Conservation (phyloP, 1,140 invertebrate species). For the Drosophila burlai region DNA sequence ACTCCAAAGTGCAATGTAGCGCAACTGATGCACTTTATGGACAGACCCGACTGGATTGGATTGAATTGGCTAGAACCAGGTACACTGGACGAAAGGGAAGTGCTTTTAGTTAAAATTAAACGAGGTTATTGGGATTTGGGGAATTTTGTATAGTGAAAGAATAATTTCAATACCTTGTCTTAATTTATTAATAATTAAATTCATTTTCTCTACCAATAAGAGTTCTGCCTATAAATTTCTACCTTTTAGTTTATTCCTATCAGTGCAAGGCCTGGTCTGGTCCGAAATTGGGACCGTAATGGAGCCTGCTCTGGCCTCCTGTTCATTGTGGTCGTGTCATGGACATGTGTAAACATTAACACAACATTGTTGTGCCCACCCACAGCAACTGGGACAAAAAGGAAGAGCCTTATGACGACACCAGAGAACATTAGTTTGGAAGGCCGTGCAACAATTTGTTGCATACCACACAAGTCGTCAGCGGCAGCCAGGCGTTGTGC, state of each 20-base stretch:
- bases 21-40: conserved; percentile 79
- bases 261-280: conserved; percentile 5
- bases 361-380: conserved; percentile 67
- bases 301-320: conserved; percentile 64
- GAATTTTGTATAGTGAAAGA: background rate
- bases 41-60: conserved; percentile 23
- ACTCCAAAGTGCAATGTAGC: conserved; percentile 76
- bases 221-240: background rate
- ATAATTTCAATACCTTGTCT: background rate
- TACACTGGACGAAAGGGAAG: conserved; percentile 14
- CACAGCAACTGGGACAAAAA: conserved; percentile 1
- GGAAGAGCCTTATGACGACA: background rate
- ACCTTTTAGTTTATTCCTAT: background rate
- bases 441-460: conserved; percentile 75
- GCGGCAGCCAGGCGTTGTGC: conserved; percentile 49
- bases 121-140: accelerated
- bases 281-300: conserved; percentile 25
- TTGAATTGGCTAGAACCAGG: conserved; percentile 33
- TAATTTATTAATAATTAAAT: background rate
- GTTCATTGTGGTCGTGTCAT: conserved; percentile 78
- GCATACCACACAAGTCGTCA: conserved; percentile 42
- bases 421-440: conserved; percentile 54
- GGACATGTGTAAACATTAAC: conserved; percentile 77
- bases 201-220: accelerated
- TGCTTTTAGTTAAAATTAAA: too few relatives aligned